Evolutionary conservation across 2,797 vertebrate genomes (phyloP), one percentile per base, ranked within the genome.

Genomic region (Acrocephalus scirpaceus): DNA sequence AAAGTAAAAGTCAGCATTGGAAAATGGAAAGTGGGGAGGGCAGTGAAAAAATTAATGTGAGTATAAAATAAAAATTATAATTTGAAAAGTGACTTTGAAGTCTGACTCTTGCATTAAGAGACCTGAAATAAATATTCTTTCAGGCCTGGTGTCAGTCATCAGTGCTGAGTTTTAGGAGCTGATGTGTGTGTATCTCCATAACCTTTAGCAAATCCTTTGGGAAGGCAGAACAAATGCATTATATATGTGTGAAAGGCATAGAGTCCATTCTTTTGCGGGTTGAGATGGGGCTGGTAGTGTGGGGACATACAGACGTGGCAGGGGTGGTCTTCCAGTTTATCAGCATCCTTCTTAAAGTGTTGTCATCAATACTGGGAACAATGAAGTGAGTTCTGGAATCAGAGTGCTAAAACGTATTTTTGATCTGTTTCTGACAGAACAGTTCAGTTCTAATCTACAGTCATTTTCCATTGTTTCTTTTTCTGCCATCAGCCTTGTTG

Each of bases 391-490:
- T 93, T 93, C 60, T 75, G 66, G 48, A 90, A 51, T 44, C 48
- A 27, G 53, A 83, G 18, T 67, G n/a, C 47, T 83, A 36, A 70
- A 86, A 70, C 16, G 32, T 70, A 21, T 74, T 90, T 89, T 38
- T 93, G 34, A 42, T 78, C 13, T 7, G 18, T 73, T 93, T 61
- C 77, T 75, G 34, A 44, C 53, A 42, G 26, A 72, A 32, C n/a
- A 32, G 27, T 53, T 79, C 60, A 10, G 11, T 94, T 91, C 62
- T 73, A 54, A 73, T 51, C 64, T 82, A 48, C 60, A 56, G 0
- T 66, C 8, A 56, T 79, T 92, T 95, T 62, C 36, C 26, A 16
- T 74, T 86, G 58, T n/a, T 92, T 65, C 21, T 75, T 78, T 87
- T 87, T 82, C 60, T 79, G 22, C 62, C 40, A 6, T 85, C 45